A percentile compares a stretch with the other conserved stretches of the same genome.
These are phyloP conservation scores for Leucophenga varia DNA, from an alignment of 1,140 invertebrate species.

Conservation along the genomic window DNA sequence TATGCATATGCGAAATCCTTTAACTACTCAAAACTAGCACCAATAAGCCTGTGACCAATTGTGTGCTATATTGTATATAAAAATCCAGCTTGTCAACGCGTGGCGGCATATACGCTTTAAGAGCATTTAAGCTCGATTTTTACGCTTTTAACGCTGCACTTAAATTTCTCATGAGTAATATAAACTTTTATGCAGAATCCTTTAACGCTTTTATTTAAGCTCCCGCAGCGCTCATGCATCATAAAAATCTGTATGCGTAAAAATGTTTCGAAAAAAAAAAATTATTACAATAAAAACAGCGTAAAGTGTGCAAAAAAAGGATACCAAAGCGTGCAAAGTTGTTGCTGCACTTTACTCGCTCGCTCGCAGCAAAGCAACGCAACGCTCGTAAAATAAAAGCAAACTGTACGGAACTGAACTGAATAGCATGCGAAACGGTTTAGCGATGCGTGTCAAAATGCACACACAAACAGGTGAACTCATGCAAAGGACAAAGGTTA, in stretches of 20 bases:
- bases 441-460: constrained; percentile 14
- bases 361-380: constrained; percentile 50
- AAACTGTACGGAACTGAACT: constrained; percentile 8
- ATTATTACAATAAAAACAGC: constrained; percentile 52
- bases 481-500: constrained; percentile 16
- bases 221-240: background rate
- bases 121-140: constrained; percentile 32
- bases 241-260: constrained; percentile 51
- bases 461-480: background rate
- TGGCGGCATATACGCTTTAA: constrained; percentile 12
- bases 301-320: too few species aligned
- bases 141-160: too few species aligned
- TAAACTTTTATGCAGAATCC: constrained; percentile 22
- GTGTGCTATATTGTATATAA: too few species aligned
- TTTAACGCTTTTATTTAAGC: too few species aligned
- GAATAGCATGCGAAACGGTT: constrained; percentile 18
- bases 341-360: too few species aligned
- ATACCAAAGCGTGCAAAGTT: too few species aligned
- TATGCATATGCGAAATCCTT: too few species aligned
- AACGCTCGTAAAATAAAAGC: constrained; percentile 47
- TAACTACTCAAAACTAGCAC: too few species aligned
- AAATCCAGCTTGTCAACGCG: too few species aligned
- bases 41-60: too few species aligned
- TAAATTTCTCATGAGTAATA: too few species aligned
- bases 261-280: constrained; percentile 54